phyloP scores from a whole-genome alignment of 2,797 vertebrate species.

The Phalloptychus januarius region DNA sequence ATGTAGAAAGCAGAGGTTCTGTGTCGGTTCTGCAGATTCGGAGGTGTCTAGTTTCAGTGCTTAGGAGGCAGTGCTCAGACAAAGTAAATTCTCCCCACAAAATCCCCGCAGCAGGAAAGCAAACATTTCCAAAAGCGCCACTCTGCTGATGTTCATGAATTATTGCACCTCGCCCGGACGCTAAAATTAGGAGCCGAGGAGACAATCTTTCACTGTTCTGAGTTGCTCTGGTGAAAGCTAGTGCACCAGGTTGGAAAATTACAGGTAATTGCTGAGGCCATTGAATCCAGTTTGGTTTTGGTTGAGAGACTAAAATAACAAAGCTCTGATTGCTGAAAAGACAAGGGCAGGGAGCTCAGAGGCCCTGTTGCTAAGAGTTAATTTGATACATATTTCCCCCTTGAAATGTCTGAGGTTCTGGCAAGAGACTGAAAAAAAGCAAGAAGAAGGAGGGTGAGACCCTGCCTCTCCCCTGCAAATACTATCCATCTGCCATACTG shows the following conservation, averaged over 20 bases:
- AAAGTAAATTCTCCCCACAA: conserved; percentile 65
- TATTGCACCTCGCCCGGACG: conserved; percentile 64
- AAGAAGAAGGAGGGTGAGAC: conserved; percentile 73
- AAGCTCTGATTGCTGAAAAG: conserved; percentile 80
- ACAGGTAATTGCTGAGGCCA: conserved; percentile 79
- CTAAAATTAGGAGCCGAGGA: conserved; percentile 54
- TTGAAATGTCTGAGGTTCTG: conserved; percentile 78
- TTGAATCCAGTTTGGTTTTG: conserved; percentile 82
- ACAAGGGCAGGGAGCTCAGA: conserved; percentile 72
- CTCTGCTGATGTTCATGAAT: conserved; percentile 72
- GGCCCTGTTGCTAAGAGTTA: conserved; percentile 77
- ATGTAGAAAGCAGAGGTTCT: conserved; percentile 73
- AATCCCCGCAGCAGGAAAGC: conserved; percentile 65
- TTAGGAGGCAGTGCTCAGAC: conserved; percentile 47
- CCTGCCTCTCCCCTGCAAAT: conserved; percentile 74
- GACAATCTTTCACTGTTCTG: conserved; percentile 76
- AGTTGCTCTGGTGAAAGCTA: conserved; percentile 61
- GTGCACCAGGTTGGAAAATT: conserved; percentile 79
- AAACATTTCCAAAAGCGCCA: conserved; percentile 76
- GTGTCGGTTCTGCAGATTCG: conserved; percentile 47
- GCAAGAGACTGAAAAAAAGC: conserved; percentile 65
- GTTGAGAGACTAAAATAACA: conserved; percentile 82
- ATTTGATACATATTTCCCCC: conserved; percentile 82
- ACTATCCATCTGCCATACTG: conserved; percentile 78
- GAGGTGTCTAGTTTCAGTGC: conserved; percentile 67